These are phyloP conservation scores for Notothenia coriiceps DNA, from an alignment of 2,113 vertebrate species.

Conservation along the genomic window DNA sequence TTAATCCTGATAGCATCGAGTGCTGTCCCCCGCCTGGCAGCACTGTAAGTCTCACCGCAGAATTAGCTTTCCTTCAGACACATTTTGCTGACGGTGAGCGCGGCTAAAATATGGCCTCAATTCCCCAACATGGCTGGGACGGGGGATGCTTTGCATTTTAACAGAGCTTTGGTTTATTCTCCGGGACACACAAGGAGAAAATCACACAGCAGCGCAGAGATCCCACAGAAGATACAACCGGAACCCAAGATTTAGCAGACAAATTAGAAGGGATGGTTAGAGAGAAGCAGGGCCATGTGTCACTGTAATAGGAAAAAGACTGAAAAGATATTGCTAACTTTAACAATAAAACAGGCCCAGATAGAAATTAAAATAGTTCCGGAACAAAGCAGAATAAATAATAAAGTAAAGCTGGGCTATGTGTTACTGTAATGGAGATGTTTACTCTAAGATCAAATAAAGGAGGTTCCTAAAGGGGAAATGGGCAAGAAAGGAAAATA, in stretches of 20 bases:
- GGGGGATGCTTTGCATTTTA: conserved; percentile 81
- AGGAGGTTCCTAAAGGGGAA: conserved; percentile 28
- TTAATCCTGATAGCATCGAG: conserved; percentile 85
- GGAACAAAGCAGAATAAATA: conserved; percentile 43
- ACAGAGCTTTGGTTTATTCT: conserved; percentile 76
- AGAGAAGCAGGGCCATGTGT: conserved; percentile 58
- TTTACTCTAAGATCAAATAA: conserved; percentile 54
- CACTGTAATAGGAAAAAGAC: conserved; percentile 71
- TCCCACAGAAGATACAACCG: conserved; percentile 64
- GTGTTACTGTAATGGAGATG: conserved; percentile 59
- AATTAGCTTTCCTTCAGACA: conserved; percentile 79
- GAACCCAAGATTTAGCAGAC: conserved; percentile 71
- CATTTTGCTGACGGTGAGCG: conserved; percentile 81
- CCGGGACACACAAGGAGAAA: conserved; percentile 27
- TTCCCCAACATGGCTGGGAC: conserved; percentile 62
- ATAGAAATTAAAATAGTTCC: conserved; percentile 47
- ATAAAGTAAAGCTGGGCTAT: conserved; percentile 52
- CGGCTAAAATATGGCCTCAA: conserved; percentile 78
- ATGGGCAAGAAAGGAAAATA: conserved; percentile 32
- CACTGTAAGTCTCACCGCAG: conserved; percentile 82
- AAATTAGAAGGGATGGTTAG: conserved; percentile 73
- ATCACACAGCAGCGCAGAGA: conserved; percentile 41
- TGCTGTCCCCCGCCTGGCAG: conserved; percentile 78
- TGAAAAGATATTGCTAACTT: conserved; percentile 62
- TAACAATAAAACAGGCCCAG: conserved; percentile 52